Conservation (phyloP, 2,797 vertebrate species). For the Sarcophilus harrisii region DNA sequence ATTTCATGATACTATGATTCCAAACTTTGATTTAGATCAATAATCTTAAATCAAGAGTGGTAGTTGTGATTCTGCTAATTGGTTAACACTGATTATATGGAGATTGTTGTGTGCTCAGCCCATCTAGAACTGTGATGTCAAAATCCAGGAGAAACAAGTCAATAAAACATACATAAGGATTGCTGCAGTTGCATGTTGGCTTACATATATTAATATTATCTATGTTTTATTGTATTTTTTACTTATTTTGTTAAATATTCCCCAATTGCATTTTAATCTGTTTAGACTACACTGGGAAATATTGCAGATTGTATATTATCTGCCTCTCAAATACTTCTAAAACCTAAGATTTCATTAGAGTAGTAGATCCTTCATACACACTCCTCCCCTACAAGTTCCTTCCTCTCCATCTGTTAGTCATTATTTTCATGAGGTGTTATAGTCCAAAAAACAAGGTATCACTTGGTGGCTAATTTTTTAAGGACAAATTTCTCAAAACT, state of each 20-base stretch:
- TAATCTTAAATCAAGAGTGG: background rate
- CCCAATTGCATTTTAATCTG: background rate
- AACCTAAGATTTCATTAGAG: background rate
- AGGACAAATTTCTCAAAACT: background rate
- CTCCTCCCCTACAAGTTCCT: background rate
- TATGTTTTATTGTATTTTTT: background rate
- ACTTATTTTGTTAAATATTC: background rate
- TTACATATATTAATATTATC: background rate
- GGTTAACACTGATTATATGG: background rate
- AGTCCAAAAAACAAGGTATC: background rate
- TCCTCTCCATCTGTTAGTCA: background rate
- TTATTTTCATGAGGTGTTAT: background rate
- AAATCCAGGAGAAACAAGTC: background rate
- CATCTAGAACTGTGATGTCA: background rate
- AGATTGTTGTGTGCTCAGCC: background rate
- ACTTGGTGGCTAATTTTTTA: background rate
- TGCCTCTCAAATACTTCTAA: background rate
- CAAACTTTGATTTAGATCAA: slow-evolving; percentile 25
- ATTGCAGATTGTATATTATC: background rate
- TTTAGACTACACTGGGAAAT: background rate
- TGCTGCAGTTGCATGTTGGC: background rate
- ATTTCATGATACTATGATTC: background rate
- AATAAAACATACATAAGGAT: background rate
- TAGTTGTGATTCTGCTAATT: background rate
- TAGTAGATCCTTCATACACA: background rate